Conservation (phyloP, 2,888 invertebrate species). For the Hermodice carunculata region DNA sequence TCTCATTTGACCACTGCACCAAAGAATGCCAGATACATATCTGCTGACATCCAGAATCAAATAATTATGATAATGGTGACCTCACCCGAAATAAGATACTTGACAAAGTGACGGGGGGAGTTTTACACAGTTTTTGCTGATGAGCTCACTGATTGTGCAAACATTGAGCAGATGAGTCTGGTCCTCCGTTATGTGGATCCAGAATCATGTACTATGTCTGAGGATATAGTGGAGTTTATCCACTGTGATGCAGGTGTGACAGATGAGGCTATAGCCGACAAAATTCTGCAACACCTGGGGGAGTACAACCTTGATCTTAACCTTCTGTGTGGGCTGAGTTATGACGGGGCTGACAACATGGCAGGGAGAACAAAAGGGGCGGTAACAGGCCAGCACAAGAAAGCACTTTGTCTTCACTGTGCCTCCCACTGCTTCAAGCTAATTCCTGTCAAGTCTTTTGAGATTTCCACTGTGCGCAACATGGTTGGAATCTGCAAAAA, state of each 20-base stretch:
- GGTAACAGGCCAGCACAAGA: not conserved
- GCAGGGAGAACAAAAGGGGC: conserved; percentile 13
- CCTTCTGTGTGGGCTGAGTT: conserved; percentile 4
- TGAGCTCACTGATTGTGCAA: conserved; percentile 40
- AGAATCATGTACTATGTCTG: conserved; percentile 13
- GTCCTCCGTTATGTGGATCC: conserved; percentile 32
- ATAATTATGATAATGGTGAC: not conserved
- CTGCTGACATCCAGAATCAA: not conserved
- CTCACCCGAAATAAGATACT: not conserved
- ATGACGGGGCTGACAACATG: conserved; percentile 18
- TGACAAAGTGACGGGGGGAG: too few species aligned
- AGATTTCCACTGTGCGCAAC: not conserved
- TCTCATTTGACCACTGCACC: conserved; percentile 24
- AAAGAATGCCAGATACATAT: not conserved
- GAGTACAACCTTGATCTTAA: conserved; percentile 9
- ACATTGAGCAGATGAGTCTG: conserved; percentile 36
- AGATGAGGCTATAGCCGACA: not conserved
- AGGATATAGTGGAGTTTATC: conserved; percentile 23
- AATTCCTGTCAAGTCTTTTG: not conserved
- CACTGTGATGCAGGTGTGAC: not conserved
- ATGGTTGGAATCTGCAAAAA: not conserved
- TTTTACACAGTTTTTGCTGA: conserved; percentile 54
- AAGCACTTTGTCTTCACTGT: not conserved
- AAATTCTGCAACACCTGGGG: not conserved
- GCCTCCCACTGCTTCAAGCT: not conserved